phyloP scores from a whole-genome alignment of 35 echinoderm and acorn worm genomes.

The Ophioderma brevispina region DNA sequence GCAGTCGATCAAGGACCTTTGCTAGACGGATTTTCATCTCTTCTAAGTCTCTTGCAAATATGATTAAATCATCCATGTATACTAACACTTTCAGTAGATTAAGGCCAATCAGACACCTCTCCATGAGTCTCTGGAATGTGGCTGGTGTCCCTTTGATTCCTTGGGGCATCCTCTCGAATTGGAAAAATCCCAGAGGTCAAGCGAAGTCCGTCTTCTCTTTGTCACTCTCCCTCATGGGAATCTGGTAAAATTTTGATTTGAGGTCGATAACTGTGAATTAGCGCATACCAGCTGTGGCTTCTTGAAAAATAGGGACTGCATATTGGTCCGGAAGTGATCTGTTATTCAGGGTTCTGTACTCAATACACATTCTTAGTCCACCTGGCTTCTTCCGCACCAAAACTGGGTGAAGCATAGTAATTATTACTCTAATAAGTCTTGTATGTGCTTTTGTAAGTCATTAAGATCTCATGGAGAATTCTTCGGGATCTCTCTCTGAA shows the following conservation, averaged over 20 bases:
- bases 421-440: constrained; percentile 15
- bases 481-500: constrained; percentile 18
- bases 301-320: constrained; percentile 46
- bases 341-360: constrained; percentile 46
- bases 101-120: constrained; percentile 38
- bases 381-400: constrained; percentile 39
- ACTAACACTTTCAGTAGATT: constrained; percentile 37
- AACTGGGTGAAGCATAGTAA: constrained; percentile 54
- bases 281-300: constrained; percentile 21
- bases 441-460: constrained; percentile 30
- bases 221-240: constrained; percentile 34
- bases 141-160: constrained; percentile 56
- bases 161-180: constrained; percentile 55
- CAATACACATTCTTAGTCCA: constrained; percentile 39
- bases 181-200: constrained; percentile 24
- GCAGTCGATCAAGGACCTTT: constrained; percentile 49
- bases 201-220: constrained; percentile 45
- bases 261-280: constrained; percentile 48
- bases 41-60: constrained; percentile 42
- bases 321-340: constrained; percentile 44
- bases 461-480: constrained; percentile 31
- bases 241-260: constrained; percentile 50
- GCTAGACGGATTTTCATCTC: constrained; percentile 44
- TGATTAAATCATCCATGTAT: constrained; percentile 74
- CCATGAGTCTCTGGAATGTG: constrained; percentile 76